phyloP scores from a whole-genome alignment of 2,113 vertebrate genomes.

The Bubo blakistoni region DNA sequence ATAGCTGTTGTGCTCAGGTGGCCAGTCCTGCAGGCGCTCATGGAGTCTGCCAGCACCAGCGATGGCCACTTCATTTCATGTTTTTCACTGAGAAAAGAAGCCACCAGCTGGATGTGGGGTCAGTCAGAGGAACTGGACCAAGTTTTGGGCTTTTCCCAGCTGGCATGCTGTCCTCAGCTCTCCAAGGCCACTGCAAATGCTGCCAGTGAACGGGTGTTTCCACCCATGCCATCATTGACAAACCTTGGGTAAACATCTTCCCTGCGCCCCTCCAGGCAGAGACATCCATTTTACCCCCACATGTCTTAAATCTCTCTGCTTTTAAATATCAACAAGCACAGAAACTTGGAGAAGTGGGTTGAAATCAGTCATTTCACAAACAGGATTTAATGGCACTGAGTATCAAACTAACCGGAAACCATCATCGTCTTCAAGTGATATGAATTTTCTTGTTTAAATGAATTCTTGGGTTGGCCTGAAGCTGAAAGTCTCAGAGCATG shows the following conservation, averaged over 20 bases:
- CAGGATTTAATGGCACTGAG: not conserved
- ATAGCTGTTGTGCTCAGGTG: not conserved
- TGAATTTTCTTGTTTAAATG: not conserved
- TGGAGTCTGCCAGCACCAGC: not conserved
- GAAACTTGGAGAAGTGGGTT: not conserved
- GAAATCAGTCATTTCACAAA: not conserved
- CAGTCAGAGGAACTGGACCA: not conserved
- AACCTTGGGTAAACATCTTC: not conserved
- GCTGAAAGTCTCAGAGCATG: not conserved
- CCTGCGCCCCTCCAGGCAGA: not conserved
- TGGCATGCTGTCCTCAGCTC: not conserved
- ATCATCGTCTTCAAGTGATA: not conserved
- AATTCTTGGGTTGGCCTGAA: not conserved
- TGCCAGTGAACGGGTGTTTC: not conserved
- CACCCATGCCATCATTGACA: not conserved
- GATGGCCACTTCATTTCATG: rapidly evolving
- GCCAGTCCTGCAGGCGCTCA: rapidly evolving
- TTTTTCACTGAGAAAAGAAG: not conserved
- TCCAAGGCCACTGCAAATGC: rapidly evolving
- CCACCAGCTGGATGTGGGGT: not conserved
- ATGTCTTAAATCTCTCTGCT: not conserved
- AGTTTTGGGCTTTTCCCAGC: not conserved
- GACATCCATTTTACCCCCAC: not conserved
- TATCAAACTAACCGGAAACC: not conserved
- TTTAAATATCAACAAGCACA: not conserved